A percentile compares a stretch with the other conserved stretches of the same genome.
Evolutionary conservation across 2,797 vertebrate species (phyloP).

Genomic region (Lithobates sylvaticus): DNA sequence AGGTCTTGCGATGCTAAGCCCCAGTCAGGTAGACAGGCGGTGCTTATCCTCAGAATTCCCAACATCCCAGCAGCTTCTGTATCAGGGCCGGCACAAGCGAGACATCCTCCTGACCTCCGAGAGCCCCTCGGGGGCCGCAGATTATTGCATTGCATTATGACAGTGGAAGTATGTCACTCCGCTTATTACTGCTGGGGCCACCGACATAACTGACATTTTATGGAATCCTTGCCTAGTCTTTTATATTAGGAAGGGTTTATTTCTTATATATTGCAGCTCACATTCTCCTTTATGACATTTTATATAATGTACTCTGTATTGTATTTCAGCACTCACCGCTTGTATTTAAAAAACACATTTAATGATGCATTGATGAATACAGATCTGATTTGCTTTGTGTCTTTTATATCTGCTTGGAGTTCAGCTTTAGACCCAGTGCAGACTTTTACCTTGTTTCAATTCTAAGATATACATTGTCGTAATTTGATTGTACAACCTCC

Average conservation of each 20-base stretch:
- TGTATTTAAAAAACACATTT: no score
- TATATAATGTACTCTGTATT: no score
- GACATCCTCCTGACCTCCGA: conserved; percentile 15
- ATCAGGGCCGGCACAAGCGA: conserved; percentile 10
- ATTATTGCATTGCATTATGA: neutral
- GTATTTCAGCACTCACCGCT: no score
- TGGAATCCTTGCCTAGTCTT: neutral
- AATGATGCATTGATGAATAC: no score
- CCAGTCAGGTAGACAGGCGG: conserved; percentile 30
- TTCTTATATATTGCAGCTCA: neutral
- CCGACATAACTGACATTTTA: conserved; percentile 11
- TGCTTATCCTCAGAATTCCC: conserved; percentile 50
- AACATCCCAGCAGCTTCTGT: conserved; percentile 43
- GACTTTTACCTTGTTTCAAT: no score
- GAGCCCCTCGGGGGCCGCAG: neutral
- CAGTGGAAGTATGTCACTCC: conserved; percentile 15
- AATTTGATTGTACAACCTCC: no score
- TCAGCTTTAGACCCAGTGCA: no score
- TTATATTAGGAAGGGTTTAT: neutral
- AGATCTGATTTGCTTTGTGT: no score
- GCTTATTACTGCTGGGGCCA: neutral
- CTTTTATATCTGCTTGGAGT: no score
- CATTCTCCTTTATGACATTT: no score
- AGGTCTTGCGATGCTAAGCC: conserved; percentile 46
- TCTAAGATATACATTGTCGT: no score